Evolutionary conservation across 92 coral and sea anemone species (phyloP).

Genomic region (Paragorgia papillata): DNA sequence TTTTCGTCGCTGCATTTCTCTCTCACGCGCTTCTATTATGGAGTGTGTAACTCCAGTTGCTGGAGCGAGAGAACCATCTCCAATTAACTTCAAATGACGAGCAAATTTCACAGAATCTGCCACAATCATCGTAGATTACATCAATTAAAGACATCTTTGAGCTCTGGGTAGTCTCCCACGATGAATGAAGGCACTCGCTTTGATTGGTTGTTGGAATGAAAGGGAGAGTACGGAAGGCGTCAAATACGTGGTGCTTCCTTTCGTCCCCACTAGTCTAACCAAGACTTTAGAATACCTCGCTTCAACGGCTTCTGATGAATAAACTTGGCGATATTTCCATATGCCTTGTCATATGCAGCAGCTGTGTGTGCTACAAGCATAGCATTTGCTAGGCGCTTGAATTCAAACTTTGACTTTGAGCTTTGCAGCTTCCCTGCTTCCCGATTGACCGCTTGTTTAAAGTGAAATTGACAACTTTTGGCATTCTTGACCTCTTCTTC

Average conservation of each 20-base stretch:
- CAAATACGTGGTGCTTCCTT: conserved; percentile 31
- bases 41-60: neutral
- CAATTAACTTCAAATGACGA: conserved; percentile 16
- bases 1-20: conserved; percentile 36
- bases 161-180: conserved; percentile 31
- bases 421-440: conserved; percentile 34
- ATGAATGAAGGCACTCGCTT: conserved; percentile 35
- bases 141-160: conserved; percentile 39
- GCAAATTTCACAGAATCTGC: conserved; percentile 48
- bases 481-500: conserved; percentile 23
- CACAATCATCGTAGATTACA: conserved; percentile 34
- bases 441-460: conserved; percentile 42
- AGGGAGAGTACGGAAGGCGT: conserved; percentile 38
- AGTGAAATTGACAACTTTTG: conserved; percentile 39
- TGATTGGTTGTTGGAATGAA: conserved; percentile 38
- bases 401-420: conserved; percentile 17
- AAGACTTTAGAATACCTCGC: conserved; percentile 26
- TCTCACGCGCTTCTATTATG: conserved; percentile 19
- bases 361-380: conserved; percentile 32
- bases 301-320: conserved; percentile 27
- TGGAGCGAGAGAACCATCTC: conserved; percentile 31
- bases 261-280: conserved; percentile 52
- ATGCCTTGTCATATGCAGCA: conserved; percentile 23
- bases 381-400: conserved; percentile 34
- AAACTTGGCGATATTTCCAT: conserved; percentile 35